Base-by-base conservation (phyloP, 2,113 vertebrate genomes). In the Phocoena sinus region DNA sequence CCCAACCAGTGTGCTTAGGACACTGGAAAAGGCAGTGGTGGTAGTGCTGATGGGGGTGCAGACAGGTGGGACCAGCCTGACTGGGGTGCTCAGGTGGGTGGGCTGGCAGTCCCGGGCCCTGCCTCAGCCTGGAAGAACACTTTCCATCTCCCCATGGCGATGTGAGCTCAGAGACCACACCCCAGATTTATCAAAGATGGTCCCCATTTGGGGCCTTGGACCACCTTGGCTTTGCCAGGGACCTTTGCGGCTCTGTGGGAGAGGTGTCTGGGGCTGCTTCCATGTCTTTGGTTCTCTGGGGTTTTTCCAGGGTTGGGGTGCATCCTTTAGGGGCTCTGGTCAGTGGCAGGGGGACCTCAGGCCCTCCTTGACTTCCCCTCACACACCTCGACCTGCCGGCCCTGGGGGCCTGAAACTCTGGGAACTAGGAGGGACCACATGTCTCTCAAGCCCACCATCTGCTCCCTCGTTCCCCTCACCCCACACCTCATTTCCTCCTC, bases 331-430 rank as follows among this genome's bases (percentile, higher is more conserved):
- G 70, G 65, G 25, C 21, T 20, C 58, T 70, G 50, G 31, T 18
- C 18, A 23, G 41, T 65, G 26, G 23, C 31, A 60, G 82, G 83
- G 62, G 17, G 41, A 31, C 25, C 67, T 65, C 31, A 28, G 77
- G 31, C 13, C 56, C 71, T 31, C 53, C 8, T 10, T 33, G 36
- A 1, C 12, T 62, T n/a, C 25, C 41, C 36, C 18, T 89, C 3
- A 5, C 8, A 15, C 33, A 4, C 23, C 41, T 68, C 3, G 0
- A 47, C 17, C 13, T 6, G 6, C 44, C 0, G 7, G 63, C 15
- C 41, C 74, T 67, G 62, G 70, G 63, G 47, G n/a, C 33, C 33
- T 13, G 17, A 17, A 33, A 31, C 74, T 86, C 44, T n/a, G 47
- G 15, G 38, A 38, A 18, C 63, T 74, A 28, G 38, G 56, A 76